Evolutionary conservation across 2,888 invertebrate genomes (phyloP).

Genomic region (Synergus japonicus): DNA sequence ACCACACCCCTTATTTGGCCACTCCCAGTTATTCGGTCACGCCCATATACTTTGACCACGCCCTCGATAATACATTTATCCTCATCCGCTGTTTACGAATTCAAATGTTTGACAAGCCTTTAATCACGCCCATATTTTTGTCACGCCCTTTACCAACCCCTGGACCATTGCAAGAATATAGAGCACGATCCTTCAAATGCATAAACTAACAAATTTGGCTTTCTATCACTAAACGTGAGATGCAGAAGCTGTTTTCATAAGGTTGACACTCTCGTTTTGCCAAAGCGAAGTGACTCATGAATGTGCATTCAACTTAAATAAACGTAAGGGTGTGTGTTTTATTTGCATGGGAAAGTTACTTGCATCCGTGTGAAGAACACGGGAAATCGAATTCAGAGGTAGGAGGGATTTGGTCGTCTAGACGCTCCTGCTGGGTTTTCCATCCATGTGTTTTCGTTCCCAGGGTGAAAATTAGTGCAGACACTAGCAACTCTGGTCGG

Average conservation of each 20-base stretch:
- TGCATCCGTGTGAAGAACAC: neutral
- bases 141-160: no score
- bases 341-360: neutral
- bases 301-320: conserved; percentile 17
- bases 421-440: neutral
- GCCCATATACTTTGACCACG: no score
- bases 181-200: no score
- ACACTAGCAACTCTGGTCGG: neutral
- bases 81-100: no score
- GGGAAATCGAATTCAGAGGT: conserved; percentile 13
- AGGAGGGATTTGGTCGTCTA: conserved; percentile 10
- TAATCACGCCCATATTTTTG: no score
- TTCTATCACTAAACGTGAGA: conserved; percentile 10
- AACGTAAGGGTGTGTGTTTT: neutral
- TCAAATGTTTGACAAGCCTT: no score
- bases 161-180: no score
- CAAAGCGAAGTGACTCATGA: conserved; percentile 34
- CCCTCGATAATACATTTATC: no score
- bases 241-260: conserved; percentile 18
- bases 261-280: neutral
- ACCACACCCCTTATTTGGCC: no score
- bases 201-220: neutral
- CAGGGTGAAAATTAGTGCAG: conserved; percentile 29
- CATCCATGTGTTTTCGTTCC: conserved; percentile 17
- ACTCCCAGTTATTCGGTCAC: no score